These are phyloP conservation scores for Ctenopoma multispine DNA, from an alignment of 2,797 vertebrate genomes.

Conservation along the genomic window DNA sequence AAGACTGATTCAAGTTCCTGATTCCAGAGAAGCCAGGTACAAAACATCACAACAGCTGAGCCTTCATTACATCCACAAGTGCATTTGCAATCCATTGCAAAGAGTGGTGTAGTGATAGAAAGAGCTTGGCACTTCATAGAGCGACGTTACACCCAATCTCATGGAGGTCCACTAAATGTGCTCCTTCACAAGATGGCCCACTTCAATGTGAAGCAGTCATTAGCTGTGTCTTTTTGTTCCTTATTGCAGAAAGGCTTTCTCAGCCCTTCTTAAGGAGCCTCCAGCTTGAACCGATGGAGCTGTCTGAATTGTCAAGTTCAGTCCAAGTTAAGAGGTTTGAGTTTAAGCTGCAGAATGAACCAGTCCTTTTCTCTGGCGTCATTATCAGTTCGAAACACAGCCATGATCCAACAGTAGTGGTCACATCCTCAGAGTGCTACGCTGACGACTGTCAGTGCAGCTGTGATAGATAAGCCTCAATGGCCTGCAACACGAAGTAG, in stretches of 20 bases:
- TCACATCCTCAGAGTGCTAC: slow-evolving; percentile 74
- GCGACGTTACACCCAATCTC: slow-evolving; percentile 79
- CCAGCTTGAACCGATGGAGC: slow-evolving; percentile 66
- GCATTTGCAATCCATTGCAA: slow-evolving; percentile 70
- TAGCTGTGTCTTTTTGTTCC: slow-evolving; percentile 44
- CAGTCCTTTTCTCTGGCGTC: slow-evolving; percentile 58
- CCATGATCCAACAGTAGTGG: slow-evolving; percentile 80
- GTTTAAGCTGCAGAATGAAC: slow-evolving; percentile 57
- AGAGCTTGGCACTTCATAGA: slow-evolving; percentile 84
- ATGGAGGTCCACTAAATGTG: slow-evolving; percentile 76
- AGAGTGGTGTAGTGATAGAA: slow-evolving; percentile 66
- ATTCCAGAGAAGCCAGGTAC: slow-evolving; percentile 63
- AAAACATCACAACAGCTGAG: slow-evolving; percentile 59
- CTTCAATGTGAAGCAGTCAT: slow-evolving; percentile 90
- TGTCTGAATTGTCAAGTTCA: slow-evolving; percentile 78
- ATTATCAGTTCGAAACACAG: slow-evolving; percentile 68
- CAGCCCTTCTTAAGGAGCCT: slow-evolving; percentile 58
- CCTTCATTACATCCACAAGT: slow-evolving; percentile 71
- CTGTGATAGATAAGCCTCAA: slow-evolving; percentile 91
- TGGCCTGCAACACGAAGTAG: slow-evolving; percentile 80
- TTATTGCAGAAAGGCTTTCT: slow-evolving; percentile 58
- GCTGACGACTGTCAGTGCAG: slow-evolving; percentile 85
- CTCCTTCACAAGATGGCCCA: slow-evolving; percentile 79
- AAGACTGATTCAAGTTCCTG: slow-evolving; percentile 85
- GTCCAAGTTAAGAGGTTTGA: slow-evolving; percentile 69